Evolutionary conservation across 2,888 invertebrate species (phyloP).

Genomic region (Spatulosminthurus flaviceps): DNA sequence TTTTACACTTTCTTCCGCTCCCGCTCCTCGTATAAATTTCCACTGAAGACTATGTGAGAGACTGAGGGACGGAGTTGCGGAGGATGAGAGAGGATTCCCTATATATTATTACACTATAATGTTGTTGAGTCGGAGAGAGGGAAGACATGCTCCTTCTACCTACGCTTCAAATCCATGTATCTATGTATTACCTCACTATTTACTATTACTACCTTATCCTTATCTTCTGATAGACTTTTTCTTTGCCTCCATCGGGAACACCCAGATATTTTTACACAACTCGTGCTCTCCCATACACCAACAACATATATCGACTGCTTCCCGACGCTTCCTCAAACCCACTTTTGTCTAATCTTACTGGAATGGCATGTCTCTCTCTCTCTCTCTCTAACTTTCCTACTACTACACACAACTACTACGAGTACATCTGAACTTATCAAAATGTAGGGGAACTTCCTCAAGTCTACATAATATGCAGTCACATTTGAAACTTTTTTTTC

Average conservation of each 20-base stretch:
- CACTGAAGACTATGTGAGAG: too few relatives aligned
- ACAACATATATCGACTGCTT: background rate
- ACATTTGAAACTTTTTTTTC: too few relatives aligned
- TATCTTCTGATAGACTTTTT: background rate
- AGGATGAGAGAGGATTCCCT: background rate
- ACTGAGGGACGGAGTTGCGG: background rate
- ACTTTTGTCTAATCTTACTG: background rate
- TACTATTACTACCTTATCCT: background rate
- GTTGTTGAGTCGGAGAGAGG: background rate
- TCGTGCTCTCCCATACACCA: background rate
- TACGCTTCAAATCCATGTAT: too few relatives aligned
- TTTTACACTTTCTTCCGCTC: background rate
- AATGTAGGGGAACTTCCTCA: too few relatives aligned
- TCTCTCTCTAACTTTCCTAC: background rate
- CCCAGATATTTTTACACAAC: background rate
- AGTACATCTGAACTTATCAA: too few relatives aligned
- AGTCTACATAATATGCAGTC: too few relatives aligned
- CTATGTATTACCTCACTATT: background rate
- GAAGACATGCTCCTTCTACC: background rate
- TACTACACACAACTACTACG: too few relatives aligned
- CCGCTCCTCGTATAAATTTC: too few relatives aligned
- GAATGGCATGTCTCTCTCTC: background rate
- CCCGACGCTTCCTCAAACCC: slow-evolving; percentile 1
- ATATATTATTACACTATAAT: too few relatives aligned
- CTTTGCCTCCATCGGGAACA: background rate